A percentile compares a stretch with the other conserved stretches of the same genome.
Conservation (phyloP, 2,113 vertebrate species). For the Origma solitaria region DNA sequence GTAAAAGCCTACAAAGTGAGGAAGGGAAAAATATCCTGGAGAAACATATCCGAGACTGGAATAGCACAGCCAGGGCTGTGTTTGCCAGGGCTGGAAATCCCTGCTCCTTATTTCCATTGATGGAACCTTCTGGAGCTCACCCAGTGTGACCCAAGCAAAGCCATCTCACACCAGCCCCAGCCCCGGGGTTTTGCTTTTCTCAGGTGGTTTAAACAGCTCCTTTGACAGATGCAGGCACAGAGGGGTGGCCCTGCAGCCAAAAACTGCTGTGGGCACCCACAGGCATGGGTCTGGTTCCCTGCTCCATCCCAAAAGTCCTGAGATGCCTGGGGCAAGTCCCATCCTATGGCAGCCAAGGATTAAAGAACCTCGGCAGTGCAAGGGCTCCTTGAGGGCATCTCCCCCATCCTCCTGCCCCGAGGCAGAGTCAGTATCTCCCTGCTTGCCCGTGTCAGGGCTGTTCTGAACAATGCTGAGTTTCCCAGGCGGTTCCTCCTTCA, state of each 20-base stretch:
- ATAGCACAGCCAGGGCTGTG: not conserved
- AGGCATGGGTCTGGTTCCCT: not conserved
- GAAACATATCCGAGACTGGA: not conserved
- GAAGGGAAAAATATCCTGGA: not conserved
- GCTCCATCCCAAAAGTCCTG: not conserved
- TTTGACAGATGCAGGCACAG: not conserved
- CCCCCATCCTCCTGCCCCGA: not conserved
- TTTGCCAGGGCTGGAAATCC: not conserved
- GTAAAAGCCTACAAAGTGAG: not conserved
- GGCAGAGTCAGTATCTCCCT: not conserved
- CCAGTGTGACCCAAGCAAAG: not conserved
- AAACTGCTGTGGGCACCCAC: not conserved
- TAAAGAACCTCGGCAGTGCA: not conserved
- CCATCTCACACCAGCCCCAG: not conserved
- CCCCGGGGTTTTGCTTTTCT: not conserved
- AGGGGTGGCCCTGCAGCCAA: not conserved
- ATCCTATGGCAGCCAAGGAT: not conserved
- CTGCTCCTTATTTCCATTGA: not conserved
- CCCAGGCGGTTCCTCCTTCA: not conserved
- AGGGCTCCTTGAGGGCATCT: not conserved
- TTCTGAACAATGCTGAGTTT: not conserved
- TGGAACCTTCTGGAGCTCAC: not conserved
- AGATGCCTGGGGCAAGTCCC: not conserved
- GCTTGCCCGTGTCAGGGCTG: not conserved
- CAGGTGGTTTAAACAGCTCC: not conserved